Evolutionary conservation across 2,888 invertebrate species (phyloP).

Genomic region (Dromius quadrimaculatus): DNA sequence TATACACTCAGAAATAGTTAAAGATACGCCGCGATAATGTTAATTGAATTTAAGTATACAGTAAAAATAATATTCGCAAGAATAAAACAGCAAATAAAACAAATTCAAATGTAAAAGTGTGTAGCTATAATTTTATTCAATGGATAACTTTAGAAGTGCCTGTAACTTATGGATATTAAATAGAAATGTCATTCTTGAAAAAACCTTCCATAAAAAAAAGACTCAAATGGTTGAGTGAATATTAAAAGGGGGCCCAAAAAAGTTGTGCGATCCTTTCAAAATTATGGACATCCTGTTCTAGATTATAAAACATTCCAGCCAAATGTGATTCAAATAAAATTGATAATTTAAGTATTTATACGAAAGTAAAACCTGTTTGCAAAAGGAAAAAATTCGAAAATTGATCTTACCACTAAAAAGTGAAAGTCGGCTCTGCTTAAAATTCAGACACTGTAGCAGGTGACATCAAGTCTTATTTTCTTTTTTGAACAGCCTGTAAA

Average conservation of each 20-base stretch:
- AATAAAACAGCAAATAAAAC: too few relatives aligned
- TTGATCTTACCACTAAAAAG: slow-evolving; percentile 17
- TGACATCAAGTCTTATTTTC: slow-evolving; percentile 2
- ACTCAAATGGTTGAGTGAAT: too few relatives aligned
- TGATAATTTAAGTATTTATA: slow-evolving; percentile 2
- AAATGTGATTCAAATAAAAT: background rate
- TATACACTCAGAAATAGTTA: slow-evolving; percentile 7
- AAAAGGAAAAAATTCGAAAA: slow-evolving; percentile 25
- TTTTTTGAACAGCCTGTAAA: slow-evolving; percentile 8
- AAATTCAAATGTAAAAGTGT: too few relatives aligned
- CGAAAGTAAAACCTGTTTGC: slow-evolving; percentile 2
- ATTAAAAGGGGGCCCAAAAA: too few relatives aligned
- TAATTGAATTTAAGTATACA: too few relatives aligned
- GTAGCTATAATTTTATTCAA: too few relatives aligned
- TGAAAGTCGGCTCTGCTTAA: slow-evolving; percentile 14
- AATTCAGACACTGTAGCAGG: slow-evolving; percentile 11
- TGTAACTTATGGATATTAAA: too few relatives aligned
- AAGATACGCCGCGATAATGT: slow-evolving; percentile 8
- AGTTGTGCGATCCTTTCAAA: background rate
- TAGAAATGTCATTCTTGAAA: too few relatives aligned
- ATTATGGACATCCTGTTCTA: background rate
- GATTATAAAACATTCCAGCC: background rate
- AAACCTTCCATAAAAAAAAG: too few relatives aligned
- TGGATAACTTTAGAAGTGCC: too few relatives aligned
- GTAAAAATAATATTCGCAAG: too few relatives aligned